Evolutionary conservation across 2,797 vertebrate species (phyloP).

Genomic region (Sus cebifrons): DNA sequence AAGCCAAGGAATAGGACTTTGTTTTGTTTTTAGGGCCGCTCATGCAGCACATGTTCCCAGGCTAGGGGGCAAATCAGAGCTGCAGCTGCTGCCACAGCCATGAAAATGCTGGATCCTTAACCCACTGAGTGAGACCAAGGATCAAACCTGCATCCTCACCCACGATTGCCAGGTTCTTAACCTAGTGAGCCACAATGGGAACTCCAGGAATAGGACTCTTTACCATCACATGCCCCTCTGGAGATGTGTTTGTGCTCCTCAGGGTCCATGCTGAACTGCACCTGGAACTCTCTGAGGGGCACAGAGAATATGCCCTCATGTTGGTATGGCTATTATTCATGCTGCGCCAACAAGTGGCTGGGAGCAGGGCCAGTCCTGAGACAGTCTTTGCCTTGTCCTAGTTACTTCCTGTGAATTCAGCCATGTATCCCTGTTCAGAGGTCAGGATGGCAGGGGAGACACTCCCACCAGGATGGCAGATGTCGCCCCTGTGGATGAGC

Average conservation of each 20-base stretch:
- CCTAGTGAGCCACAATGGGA: no score
- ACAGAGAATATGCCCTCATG: not conserved
- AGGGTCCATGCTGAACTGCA: not conserved
- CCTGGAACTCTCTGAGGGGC: not conserved
- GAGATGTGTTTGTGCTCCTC: not conserved
- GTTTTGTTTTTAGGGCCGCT: no score
- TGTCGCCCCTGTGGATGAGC: not conserved
- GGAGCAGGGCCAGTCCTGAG: slow-evolving; percentile 8
- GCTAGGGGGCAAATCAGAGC: no score
- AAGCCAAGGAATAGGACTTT: not conserved
- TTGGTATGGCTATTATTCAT: not conserved
- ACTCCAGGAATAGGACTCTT: no score
- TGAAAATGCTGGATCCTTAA: no score
- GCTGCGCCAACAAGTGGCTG: not conserved
- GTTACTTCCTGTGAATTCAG: slow-evolving; percentile 6
- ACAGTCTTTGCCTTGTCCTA: slow-evolving; percentile 52
- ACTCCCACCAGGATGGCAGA: no score
- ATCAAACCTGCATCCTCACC: no score
- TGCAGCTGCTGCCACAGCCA: no score
- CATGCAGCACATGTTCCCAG: no score
- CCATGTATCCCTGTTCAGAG: not conserved
- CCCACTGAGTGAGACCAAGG: no score
- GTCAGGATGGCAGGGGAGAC: not conserved
- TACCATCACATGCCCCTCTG: not conserved
- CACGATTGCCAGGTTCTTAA: no score